These are phyloP conservation scores for Eptatretus atami DNA, from an alignment of 2,797 vertebrate species.

Conservation along the genomic window DNA sequence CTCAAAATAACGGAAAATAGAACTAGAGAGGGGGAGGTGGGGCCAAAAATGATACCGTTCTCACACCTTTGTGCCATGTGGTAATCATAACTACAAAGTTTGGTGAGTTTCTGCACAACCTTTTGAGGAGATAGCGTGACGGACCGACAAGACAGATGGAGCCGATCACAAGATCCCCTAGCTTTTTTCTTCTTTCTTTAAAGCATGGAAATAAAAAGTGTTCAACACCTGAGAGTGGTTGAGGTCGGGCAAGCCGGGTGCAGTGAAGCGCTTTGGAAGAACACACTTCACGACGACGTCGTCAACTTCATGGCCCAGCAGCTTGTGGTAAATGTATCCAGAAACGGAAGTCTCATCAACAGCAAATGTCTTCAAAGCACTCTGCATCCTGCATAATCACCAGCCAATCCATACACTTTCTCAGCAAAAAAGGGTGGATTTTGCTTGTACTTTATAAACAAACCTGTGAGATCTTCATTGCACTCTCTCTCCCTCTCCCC, in stretches of 20 bases:
- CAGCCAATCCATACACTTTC: background rate
- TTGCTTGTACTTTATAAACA: no score
- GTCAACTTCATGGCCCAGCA: slow-evolving; percentile 80
- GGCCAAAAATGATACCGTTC: no score
- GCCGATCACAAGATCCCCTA: background rate
- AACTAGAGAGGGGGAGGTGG: no score
- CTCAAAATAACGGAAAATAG: no score
- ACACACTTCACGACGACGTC: slow-evolving; percentile 95
- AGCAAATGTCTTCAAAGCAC: slow-evolving; percentile 72
- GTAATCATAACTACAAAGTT: no score
- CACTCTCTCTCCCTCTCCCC: no score
- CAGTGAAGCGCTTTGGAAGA: slow-evolving; percentile 92
- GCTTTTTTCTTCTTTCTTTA: accelerated
- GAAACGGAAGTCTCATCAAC: slow-evolving; percentile 94
- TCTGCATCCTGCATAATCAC: slow-evolving; percentile 46
- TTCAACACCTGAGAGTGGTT: slow-evolving; percentile 73
- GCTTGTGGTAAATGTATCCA: slow-evolving; percentile 90
- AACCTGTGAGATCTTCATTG: no score
- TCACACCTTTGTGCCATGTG: no score
- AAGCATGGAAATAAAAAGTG: background rate
- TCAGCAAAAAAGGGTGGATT: no score
- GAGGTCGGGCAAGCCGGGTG: slow-evolving; percentile 86
- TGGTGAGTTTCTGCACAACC: no score
- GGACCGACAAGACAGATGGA: background rate
- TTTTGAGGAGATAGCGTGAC: background rate